Conservation (phyloP, 2,888 invertebrate species). For the Ecdyonurus torrentis region DNA sequence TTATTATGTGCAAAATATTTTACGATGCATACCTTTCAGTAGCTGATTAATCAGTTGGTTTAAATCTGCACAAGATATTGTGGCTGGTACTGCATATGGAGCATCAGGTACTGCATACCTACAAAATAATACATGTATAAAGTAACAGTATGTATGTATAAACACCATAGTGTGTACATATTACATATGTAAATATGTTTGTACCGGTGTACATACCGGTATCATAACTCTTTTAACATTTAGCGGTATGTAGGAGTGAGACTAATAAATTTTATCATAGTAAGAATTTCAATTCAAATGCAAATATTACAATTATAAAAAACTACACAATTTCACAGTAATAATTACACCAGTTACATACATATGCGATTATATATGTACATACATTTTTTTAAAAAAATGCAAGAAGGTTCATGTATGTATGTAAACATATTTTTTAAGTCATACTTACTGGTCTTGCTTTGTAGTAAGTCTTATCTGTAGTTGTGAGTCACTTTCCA, state of each 20-base stretch:
- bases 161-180: not conserved
- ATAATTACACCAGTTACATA: not conserved
- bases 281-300: too few relatives aligned
- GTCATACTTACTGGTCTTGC: not conserved
- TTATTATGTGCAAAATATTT: too few relatives aligned
- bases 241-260: too few relatives aligned
- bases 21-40: conserved; percentile 34
- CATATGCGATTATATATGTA: not conserved
- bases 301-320: too few relatives aligned
- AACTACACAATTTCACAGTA: not conserved
- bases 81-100: conserved; percentile 65
- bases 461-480: conserved; percentile 2
- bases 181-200: not conserved
- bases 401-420: not conserved
- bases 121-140: conserved; percentile 17
- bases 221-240: too few relatives aligned
- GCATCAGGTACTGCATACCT: conserved; percentile 79
- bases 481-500: not conserved
- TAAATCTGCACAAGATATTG: conserved; percentile 47
- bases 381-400: not conserved
- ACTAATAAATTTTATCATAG: too few relatives aligned
- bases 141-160: not conserved
- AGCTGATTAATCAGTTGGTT: conserved; percentile 67
- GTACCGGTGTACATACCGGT: too few relatives aligned
- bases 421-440: not conserved